Evolutionary conservation across 2,113 vertebrate species (phyloP).

Genomic region (Hippocampus guttulatus): DNA sequence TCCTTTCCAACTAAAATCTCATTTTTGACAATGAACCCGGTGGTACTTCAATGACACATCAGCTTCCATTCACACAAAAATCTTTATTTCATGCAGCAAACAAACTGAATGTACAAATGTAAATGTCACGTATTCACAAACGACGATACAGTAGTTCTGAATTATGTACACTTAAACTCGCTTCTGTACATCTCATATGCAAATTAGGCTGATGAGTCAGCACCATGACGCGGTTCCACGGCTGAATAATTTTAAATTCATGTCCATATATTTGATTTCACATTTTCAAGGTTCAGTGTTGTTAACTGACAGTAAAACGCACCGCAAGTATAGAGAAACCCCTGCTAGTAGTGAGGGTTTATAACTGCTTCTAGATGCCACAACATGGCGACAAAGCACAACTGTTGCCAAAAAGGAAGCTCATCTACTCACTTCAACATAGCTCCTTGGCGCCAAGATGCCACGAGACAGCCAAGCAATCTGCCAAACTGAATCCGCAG

Average conservation of each 20-base stretch:
- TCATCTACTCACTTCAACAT: not conserved
- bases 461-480: no score
- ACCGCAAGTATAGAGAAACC: not conserved
- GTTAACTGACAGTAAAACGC: slow-evolving; percentile 3
- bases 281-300: slow-evolving; percentile 41
- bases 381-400: not conserved
- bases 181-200: slow-evolving; percentile 21
- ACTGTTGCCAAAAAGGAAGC: not conserved
- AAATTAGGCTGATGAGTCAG: slow-evolving; percentile 1
- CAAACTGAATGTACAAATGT: slow-evolving; percentile 47
- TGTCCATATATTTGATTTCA: slow-evolving; percentile 22
- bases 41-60: slow-evolving; percentile 8
- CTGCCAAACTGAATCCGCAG: not conserved
- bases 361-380: not conserved
- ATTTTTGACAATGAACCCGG: not conserved
- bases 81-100: slow-evolving; percentile 59
- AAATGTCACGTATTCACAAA: slow-evolving; percentile 39
- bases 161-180: slow-evolving; percentile 49
- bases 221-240: not conserved
- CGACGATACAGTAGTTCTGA: slow-evolving; percentile 4
- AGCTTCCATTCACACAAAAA: slow-evolving; percentile 12
- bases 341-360: not conserved
- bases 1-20: not conserved
- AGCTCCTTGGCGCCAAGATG: no score
- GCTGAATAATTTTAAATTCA: slow-evolving; percentile 3